Evolutionary conservation across 2,888 invertebrate genomes (phyloP), one percentile per base, ranked within the genome.

Genomic region (Acronicta alni): DNA sequence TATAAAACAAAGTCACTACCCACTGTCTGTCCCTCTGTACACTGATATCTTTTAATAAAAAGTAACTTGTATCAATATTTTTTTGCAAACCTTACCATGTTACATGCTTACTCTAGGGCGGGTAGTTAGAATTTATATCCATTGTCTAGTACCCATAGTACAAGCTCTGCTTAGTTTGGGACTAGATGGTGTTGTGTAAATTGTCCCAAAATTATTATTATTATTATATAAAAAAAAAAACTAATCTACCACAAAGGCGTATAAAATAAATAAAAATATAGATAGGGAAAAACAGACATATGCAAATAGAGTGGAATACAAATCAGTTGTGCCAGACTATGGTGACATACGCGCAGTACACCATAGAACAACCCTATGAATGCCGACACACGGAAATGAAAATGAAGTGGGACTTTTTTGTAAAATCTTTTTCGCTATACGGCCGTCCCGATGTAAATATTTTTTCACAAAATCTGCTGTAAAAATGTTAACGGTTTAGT

Each of bases 251-350:
- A 67, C 68, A 72, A 61, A 52, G 41, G 30, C 45, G 47, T 57
- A 72, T 67, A 70, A 62, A 73, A 72, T 72, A 70, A 62, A 73
- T 66, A 74, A 57, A 74, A 56, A 67, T 58, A 52, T 4, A 58
- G 26, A 57, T 69, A 51, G 56, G 55, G 57, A 54, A 51, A 57
- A 64, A 54, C 49, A 68, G 55, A 48, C 61, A 65, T 69, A 72
- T 69, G 69, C 58, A 67, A 65, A 75, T 69, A 64, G 63, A 70
- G 37, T 45, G 53, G 74, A 69, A 75, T 75, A 72, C 56, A 72
- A 72, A 75, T 76, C 62, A 75, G 67, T 56, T 59, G 16, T 38
- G 69, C n/a, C 12, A 16, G 32, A 54, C 16, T 46, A 55, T 17
- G 45, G 44, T 20, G 51, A 54, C 38, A 51, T 43, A 42, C 14